Evolutionary conservation across 2,113 vertebrate genomes (phyloP).

Genomic region (Amphilophus citrinellus): DNA sequence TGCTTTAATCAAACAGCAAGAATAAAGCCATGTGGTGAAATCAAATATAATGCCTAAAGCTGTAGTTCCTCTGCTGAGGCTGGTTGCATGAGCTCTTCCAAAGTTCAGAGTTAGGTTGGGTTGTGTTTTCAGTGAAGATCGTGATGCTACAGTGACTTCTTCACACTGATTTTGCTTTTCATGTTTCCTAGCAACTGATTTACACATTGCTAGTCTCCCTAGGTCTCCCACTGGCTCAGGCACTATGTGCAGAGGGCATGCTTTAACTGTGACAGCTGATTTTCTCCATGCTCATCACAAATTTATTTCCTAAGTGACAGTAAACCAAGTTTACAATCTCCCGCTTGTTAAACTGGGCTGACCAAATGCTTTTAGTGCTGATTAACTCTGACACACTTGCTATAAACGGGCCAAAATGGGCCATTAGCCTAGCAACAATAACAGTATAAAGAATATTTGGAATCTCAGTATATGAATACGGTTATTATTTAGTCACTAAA

Average conservation of each 20-base stretch:
- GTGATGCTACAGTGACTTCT: slow-evolving; percentile 9
- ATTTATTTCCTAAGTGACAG: background rate
- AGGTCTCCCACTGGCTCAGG: background rate
- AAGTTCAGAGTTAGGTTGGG: slow-evolving; percentile 9
- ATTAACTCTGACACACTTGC: slow-evolving; percentile 1
- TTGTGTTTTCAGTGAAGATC: background rate
- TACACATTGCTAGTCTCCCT: slow-evolving; percentile 1
- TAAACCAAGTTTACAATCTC: background rate
- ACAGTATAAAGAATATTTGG: slow-evolving; percentile 1
- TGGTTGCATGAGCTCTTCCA: background rate
- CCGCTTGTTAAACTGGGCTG: background rate
- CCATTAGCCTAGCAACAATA: slow-evolving; percentile 6
- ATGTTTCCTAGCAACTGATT: slow-evolving; percentile 11
- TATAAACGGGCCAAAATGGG: background rate
- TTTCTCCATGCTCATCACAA: background rate
- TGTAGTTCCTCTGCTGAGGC: background rate
- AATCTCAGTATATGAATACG: background rate
- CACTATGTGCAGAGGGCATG: background rate
- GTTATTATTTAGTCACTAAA: background rate
- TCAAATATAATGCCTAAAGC: slow-evolving; percentile 4
- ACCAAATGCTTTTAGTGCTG: slow-evolving; percentile 13
- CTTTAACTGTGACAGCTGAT: background rate
- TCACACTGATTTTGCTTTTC: slow-evolving; percentile 15
- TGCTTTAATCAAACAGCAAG: background rate
- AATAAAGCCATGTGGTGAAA: background rate